A percentile compares a stretch with the other conserved stretches of the same genome.
Conservation (phyloP, 2,888 invertebrate genomes). For the Blomia tropicalis region DNA sequence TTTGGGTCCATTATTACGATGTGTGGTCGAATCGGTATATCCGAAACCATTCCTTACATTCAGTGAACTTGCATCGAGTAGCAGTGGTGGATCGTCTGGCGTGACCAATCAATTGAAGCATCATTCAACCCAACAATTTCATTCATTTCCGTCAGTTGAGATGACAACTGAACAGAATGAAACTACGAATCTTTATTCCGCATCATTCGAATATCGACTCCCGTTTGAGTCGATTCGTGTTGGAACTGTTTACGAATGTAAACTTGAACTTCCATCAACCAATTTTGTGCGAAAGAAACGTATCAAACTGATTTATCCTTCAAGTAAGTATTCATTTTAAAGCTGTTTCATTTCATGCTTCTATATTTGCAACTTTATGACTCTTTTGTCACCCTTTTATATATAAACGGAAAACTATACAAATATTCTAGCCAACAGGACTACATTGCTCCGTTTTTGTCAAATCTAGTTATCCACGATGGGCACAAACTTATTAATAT, state of each 20-base stretch:
- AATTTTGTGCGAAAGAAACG: conserved; percentile 19
- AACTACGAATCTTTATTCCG: background rate
- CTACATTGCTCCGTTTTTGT: too few species aligned
- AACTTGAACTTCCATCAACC: conserved; percentile 19
- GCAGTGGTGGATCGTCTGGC: too few species aligned
- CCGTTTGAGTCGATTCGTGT: background rate
- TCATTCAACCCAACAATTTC: background rate
- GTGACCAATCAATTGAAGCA: background rate
- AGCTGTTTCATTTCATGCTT: too few species aligned
- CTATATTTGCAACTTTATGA: background rate
- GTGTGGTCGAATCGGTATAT: conserved; percentile 15
- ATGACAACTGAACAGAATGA: background rate
- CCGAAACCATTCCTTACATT: conserved; percentile 22
- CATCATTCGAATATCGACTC: background rate
- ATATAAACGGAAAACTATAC: too few species aligned
- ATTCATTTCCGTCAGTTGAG: conserved; percentile 17
- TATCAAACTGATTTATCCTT: conserved; percentile 22
- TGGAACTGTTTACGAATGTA: conserved; percentile 22
- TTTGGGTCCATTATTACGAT: conserved; percentile 10
- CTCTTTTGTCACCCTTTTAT: too few species aligned
- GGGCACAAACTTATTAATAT: background rate
- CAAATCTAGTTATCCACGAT: too few species aligned
- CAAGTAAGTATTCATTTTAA: conserved; percentile 18
- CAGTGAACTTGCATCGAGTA: background rate
- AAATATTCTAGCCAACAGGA: background rate